phyloP scores from a whole-genome alignment of 37 sponge, comb jelly and placozoan genomes.

The Diacarnus erythraeanus region DNA sequence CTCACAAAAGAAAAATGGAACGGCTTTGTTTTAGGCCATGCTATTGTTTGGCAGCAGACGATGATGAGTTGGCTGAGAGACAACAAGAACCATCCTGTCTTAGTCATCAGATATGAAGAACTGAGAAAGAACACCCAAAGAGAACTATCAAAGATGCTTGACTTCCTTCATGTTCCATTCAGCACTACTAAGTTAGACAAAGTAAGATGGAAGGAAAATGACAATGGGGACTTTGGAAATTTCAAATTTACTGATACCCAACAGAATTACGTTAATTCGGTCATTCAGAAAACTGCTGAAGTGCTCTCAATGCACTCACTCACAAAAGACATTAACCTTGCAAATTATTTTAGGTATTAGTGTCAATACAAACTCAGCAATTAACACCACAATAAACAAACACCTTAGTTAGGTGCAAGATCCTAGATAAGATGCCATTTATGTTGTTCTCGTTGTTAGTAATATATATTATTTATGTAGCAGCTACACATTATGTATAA shows the following conservation, averaged over 20 bases:
- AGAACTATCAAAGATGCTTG: slow-evolving; percentile 16
- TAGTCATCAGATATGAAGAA: slow-evolving; percentile 32
- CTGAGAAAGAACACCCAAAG: background rate
- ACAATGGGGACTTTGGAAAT: background rate
- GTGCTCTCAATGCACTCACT: background rate
- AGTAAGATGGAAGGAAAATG: background rate
- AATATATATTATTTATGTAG: too few species aligned
- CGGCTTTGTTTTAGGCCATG: background rate
- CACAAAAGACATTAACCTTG: background rate
- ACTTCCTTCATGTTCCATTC: slow-evolving; percentile 18
- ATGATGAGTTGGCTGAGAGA: background rate
- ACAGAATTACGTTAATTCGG: background rate
- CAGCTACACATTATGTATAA: too few species aligned
- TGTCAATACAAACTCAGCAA: too few species aligned
- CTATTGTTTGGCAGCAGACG: slow-evolving; percentile 3
- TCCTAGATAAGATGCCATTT: too few species aligned
- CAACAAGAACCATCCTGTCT: slow-evolving; percentile 9
- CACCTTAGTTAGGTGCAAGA: too few species aligned
- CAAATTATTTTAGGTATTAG: too few species aligned
- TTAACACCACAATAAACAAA: too few species aligned
- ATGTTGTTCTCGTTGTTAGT: too few species aligned
- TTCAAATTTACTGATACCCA: too few species aligned
- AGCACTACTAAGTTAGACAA: background rate
- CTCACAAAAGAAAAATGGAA: background rate
- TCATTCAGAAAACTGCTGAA: background rate